Evolutionary conservation across 1,140 invertebrate species (phyloP).

Genomic region (Metopolophium dirhodum): DNA sequence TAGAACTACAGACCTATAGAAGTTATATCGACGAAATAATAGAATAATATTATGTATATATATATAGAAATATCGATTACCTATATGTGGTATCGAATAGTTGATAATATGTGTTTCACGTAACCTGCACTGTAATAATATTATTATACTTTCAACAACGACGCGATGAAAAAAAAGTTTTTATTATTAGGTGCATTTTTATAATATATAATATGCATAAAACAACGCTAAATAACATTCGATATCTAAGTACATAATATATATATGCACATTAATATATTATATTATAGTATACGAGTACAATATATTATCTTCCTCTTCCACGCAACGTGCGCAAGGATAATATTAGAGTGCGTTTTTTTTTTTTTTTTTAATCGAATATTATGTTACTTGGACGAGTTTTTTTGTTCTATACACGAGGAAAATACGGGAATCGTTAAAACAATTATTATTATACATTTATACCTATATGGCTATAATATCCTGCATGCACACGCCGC

Average conservation of each 20-base stretch:
- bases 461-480: slow-evolving; percentile 10
- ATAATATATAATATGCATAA: neutral
- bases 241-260: neutral
- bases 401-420: neutral
- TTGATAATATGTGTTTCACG: neutral
- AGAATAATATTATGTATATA: too few relatives aligned
- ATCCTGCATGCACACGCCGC: neutral
- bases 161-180: neutral
- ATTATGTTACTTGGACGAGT: neutral
- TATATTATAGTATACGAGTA: neutral
- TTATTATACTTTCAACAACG: neutral
- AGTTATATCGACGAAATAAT: neutral
- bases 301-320: neutral
- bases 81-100: neutral
- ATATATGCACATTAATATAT: neutral
- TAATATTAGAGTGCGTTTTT: slow-evolving; percentile 3
- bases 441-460: slow-evolving; percentile 10
- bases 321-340: neutral
- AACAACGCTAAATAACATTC: neutral
- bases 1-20: neutral
- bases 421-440: neutral
- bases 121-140: neutral
- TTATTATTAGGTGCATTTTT: neutral
- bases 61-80: too few relatives aligned
- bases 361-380: neutral